Evolutionary conservation across 2,888 invertebrate species (phyloP).

Genomic region (Caenorhabditis sulstoni): DNA sequence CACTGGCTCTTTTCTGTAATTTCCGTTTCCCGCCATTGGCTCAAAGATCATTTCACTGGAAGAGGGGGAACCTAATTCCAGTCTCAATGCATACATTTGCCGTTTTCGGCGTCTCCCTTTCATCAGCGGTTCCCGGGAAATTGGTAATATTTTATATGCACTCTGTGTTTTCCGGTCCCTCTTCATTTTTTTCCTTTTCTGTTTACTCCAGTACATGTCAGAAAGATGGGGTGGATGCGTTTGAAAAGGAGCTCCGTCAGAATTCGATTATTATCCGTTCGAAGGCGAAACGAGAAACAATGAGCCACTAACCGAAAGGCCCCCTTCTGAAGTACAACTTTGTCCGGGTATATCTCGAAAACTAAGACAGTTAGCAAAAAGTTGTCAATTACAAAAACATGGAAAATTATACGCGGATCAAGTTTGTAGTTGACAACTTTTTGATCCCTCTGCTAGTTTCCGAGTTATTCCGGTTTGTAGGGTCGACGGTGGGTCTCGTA

Average conservation of each 20-base stretch:
- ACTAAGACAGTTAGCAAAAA: too few relatives aligned
- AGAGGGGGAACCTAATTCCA: too few relatives aligned
- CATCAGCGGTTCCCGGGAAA: conserved; percentile 11
- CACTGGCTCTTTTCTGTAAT: conserved; percentile 68
- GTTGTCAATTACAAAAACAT: too few relatives aligned
- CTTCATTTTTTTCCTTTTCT: conserved; percentile 8
- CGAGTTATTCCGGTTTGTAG: neutral
- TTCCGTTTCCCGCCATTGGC: conserved; percentile 52
- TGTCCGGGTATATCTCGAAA: too few relatives aligned
- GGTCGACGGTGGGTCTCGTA: conserved; percentile 10
- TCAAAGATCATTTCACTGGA: neutral
- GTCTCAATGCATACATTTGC: neutral
- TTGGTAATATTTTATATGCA: conserved; percentile 24
- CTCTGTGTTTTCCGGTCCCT: neutral
- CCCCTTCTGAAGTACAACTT: too few relatives aligned
- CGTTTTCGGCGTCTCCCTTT: too few relatives aligned
- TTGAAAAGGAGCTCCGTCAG: neutral
- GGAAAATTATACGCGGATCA: too few relatives aligned
- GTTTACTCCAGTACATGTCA: conserved; percentile 2
- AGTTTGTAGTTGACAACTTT: too few relatives aligned
- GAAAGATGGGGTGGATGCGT: neutral
- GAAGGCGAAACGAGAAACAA: too few relatives aligned
- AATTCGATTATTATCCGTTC: neutral
- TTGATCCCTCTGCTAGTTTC: too few relatives aligned
- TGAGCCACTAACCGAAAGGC: too few relatives aligned